Conservation (phyloP, 92 coral and sea anemone genomes). For the Bergia puertoricense region DNA sequence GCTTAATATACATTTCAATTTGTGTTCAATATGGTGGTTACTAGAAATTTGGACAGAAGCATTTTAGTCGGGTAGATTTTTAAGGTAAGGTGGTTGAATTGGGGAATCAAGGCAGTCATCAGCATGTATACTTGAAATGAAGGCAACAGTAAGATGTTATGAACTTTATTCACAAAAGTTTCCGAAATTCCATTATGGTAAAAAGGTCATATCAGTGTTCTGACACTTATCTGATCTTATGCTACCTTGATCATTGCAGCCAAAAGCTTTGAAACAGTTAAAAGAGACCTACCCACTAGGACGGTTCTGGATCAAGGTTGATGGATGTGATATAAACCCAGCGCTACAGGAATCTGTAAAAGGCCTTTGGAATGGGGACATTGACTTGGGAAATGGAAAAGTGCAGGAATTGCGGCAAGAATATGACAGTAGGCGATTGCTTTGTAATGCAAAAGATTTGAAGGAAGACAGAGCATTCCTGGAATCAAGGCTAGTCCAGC, state of each 20-base stretch:
- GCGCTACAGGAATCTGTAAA: neutral
- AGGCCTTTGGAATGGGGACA: conserved; percentile 12
- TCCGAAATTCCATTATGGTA: too few relatives aligned
- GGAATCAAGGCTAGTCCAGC: neutral
- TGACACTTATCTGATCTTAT: neutral
- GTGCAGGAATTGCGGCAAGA: conserved; percentile 13
- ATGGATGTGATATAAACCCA: neutral
- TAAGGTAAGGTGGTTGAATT: too few relatives aligned
- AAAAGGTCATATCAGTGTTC: neutral
- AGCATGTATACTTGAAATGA: too few relatives aligned
- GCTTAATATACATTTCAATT: neutral
- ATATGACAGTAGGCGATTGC: conserved; percentile 28
- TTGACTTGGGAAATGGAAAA: conserved; percentile 52
- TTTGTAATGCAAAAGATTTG: conserved; percentile 6
- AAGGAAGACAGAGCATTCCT: conserved; percentile 23
- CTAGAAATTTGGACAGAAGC: neutral
- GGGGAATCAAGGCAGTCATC: neutral
- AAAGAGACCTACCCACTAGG: neutral
- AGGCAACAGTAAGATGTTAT: too few relatives aligned
- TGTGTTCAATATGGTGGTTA: neutral
- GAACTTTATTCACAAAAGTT: too few relatives aligned
- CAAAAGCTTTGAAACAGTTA: conserved; percentile 19
- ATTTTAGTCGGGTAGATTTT: neutral
- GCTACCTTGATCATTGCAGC: neutral
- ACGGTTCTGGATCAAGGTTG: conserved; percentile 18